These are phyloP conservation scores for Drosophila nr. medialis DNA, from an alignment of 2,888 invertebrate genomes.

Conservation along the genomic window DNA sequence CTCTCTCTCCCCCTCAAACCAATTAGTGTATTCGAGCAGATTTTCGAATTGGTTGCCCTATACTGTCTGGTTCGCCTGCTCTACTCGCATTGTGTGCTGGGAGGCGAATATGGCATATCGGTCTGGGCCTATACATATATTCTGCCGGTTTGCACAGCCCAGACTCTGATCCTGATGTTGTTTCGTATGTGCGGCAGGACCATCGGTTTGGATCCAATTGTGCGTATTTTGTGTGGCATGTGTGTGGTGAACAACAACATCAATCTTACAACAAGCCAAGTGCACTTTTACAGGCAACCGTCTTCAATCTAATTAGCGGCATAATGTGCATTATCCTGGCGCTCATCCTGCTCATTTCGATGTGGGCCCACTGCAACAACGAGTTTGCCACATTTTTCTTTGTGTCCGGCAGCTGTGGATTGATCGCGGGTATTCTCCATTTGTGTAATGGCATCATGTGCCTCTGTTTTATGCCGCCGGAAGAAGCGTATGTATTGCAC, in stretches of 20 bases:
- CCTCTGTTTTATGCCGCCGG: conserved; percentile 51
- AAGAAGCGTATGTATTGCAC: conserved; percentile 60
- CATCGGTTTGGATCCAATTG: conserved; percentile 69
- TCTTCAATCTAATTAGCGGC: conserved; percentile 59
- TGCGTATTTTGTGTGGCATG: conserved; percentile 31
- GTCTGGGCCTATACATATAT: conserved; percentile 44
- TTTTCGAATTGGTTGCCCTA: conserved; percentile 50
- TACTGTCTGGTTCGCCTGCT: conserved; percentile 30
- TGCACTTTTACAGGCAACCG: conserved; percentile 47
- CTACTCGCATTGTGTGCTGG: conserved; percentile 50
- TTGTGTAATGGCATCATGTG: conserved; percentile 55
- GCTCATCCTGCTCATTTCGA: conserved; percentile 32
- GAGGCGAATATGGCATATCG: conserved; percentile 52
- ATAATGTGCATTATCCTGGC: conserved; percentile 26
- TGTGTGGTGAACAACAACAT: not conserved
- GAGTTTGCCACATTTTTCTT: conserved; percentile 44
- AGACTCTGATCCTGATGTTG: conserved; percentile 32
- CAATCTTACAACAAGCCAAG: not conserved
- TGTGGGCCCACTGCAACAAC: conserved; percentile 57
- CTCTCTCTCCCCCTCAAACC: not conserved
- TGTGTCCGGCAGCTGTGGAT: conserved; percentile 23
- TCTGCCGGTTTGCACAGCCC: conserved; percentile 47
- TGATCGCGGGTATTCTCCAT: conserved; percentile 59
- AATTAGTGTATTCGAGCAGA: conserved; percentile 20
- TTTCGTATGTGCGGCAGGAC: conserved; percentile 51